Percentiles rank a stretch among this genome's conserved stretches.
Evolutionary conservation across 92 coral and sea anemone species (phyloP).

Genomic region (Porites cylindrica): DNA sequence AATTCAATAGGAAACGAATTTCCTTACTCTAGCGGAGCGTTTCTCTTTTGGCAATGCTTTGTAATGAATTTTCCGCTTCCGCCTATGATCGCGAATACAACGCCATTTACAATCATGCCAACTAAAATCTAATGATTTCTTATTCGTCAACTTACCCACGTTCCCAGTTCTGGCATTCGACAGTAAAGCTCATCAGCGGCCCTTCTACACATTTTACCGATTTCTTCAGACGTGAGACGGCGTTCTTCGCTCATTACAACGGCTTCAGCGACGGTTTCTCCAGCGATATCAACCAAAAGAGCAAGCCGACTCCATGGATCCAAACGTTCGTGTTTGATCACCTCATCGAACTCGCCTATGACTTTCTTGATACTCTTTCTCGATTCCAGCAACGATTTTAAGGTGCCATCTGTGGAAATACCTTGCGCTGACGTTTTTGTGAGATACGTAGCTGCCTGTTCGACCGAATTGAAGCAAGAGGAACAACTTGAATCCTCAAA

Average conservation of each 20-base stretch:
- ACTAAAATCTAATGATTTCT: too few species aligned
- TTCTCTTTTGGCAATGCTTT: too few species aligned
- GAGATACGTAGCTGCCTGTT: background rate
- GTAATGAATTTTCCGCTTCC: too few species aligned
- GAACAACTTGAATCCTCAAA: background rate
- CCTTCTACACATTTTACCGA: background rate
- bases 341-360: background rate
- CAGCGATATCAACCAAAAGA: slow-evolving; percentile 7
- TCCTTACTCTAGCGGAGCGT: too few species aligned
- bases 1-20: too few species aligned
- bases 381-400: background rate
- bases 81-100: too few species aligned
- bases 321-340: background rate
- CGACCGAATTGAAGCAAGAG: background rate
- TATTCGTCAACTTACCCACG: slow-evolving; percentile 22
- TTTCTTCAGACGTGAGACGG: background rate
- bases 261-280: background rate
- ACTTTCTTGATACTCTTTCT: background rate
- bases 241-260: background rate
- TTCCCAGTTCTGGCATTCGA: slow-evolving; percentile 13
- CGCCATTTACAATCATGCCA: too few species aligned
- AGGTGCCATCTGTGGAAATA: background rate
- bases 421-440: background rate
- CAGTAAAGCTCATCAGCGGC: slow-evolving; percentile 14
- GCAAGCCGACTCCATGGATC: background rate